phyloP scores from a whole-genome alignment of 92 coral and sea anemone species.

The Phenganax marumi region DNA sequence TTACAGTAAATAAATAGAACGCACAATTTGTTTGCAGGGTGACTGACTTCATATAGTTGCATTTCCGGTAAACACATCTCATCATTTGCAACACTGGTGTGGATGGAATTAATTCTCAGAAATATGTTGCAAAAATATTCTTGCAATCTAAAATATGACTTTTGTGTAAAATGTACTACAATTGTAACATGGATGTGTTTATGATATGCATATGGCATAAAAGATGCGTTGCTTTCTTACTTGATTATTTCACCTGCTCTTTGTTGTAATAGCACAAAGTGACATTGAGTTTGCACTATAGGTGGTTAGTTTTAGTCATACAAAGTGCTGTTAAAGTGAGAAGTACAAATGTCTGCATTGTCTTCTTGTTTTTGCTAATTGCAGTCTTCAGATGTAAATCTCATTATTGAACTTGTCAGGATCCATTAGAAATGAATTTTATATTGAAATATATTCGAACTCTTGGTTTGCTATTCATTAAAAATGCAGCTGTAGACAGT shows the following conservation, averaged over 20 bases:
- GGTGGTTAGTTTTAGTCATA: neutral
- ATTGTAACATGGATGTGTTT: neutral
- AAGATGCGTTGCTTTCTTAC: neutral
- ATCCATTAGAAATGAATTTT: neutral
- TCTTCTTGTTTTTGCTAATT: neutral
- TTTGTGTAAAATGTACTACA: neutral
- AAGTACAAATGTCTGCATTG: neutral
- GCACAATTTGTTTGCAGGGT: neutral
- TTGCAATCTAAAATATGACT: neutral
- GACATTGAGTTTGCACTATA: neutral
- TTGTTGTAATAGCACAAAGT: neutral
- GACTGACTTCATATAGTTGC: neutral
- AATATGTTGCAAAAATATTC: neutral
- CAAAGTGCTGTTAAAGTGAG: neutral
- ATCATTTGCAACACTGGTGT: neutral
- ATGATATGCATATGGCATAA: neutral
- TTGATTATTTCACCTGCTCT: slow-evolving; percentile 16
- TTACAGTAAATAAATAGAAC: neutral
- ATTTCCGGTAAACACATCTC: slow-evolving; percentile 26
- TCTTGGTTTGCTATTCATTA: no score
- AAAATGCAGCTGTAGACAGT: no score
- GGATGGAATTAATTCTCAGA: neutral
- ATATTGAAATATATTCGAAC: no score
- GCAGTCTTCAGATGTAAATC: neutral
- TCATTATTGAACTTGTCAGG: neutral